Evolutionary conservation across 2,797 vertebrate species (phyloP).

Genomic region (Tachyglossus aculeatus): DNA sequence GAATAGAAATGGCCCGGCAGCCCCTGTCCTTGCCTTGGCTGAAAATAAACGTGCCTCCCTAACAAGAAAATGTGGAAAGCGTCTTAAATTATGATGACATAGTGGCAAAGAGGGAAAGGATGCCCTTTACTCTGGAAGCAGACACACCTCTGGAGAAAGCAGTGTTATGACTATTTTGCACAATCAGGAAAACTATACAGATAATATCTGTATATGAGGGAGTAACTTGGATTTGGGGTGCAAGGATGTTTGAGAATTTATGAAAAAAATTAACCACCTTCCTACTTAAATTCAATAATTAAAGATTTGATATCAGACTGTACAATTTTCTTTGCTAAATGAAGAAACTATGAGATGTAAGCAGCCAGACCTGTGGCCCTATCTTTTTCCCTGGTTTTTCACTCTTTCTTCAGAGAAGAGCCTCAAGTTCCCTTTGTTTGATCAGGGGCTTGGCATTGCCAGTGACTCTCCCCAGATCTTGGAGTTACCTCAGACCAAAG

Average conservation of each 20-base stretch:
- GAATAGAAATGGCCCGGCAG: not conserved
- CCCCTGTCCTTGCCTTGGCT: not conserved
- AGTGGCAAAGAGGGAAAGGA: not conserved
- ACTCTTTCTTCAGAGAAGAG: no score
- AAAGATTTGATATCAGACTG: not conserved
- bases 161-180: slow-evolving; percentile 41
- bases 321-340: not conserved
- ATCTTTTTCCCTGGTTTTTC: not conserved
- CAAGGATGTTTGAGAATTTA: slow-evolving; percentile 54
- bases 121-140: slow-evolving; percentile 1
- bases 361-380: not conserved
- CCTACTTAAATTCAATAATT: not conserved
- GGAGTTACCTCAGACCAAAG: no score
- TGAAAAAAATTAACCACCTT: slow-evolving; percentile 18
- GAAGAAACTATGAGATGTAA: rapidly evolving
- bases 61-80: rapidly evolving
- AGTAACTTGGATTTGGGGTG: slow-evolving; percentile 16
- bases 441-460: no score
- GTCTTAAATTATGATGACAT: not conserved
- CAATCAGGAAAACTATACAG: slow-evolving; percentile 37
- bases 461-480: no score
- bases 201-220: slow-evolving; percentile 51
- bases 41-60: not conserved
- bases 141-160: slow-evolving; percentile 28
- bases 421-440: no score